A percentile compares a stretch with the other conserved stretches of the same genome.
Evolutionary conservation across 2,797 vertebrate species (phyloP).

Genomic region (Gouania willdenowi): DNA sequence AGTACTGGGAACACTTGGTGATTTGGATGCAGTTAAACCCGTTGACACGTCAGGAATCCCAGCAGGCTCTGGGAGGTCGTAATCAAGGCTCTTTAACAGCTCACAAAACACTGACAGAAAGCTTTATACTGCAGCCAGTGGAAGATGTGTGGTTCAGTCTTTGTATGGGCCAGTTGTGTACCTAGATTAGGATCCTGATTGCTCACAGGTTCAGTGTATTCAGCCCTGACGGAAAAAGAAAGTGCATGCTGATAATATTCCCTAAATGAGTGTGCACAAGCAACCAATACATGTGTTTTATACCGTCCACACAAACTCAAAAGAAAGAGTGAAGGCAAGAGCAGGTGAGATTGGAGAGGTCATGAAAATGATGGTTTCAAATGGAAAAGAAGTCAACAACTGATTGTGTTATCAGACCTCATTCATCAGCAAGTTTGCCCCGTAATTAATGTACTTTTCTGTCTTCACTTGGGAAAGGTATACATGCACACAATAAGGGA

Average conservation of each 20-base stretch:
- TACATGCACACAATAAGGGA: background rate
- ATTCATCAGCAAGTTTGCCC: slow-evolving; percentile 46
- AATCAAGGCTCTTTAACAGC: slow-evolving; percentile 52
- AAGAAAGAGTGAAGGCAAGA: slow-evolving; percentile 54
- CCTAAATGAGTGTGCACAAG: too few species aligned
- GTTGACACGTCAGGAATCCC: slow-evolving; percentile 60
- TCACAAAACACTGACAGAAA: slow-evolving; percentile 19
- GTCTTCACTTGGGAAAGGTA: slow-evolving; percentile 7
- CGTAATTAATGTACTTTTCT: slow-evolving; percentile 54
- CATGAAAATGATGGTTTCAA: too few species aligned
- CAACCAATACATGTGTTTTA: too few species aligned
- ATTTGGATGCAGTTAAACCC: slow-evolving; percentile 60
- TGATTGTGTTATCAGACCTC: slow-evolving; percentile 57
- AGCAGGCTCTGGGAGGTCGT: slow-evolving; percentile 36
- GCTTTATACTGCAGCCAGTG: slow-evolving; percentile 1
- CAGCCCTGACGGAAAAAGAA: too few species aligned
- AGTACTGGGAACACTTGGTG: slow-evolving; percentile 23
- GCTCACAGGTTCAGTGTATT: too few species aligned
- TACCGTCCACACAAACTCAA: too few species aligned
- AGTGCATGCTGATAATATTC: too few species aligned
- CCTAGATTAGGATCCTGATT: background rate
- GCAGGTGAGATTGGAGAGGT: too few species aligned
- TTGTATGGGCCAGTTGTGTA: background rate
- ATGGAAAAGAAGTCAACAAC: too few species aligned
- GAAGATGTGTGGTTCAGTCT: slow-evolving; percentile 1